Evolutionary conservation across 2,888 invertebrate genomes (phyloP).

Genomic region (Nezara viridula): DNA sequence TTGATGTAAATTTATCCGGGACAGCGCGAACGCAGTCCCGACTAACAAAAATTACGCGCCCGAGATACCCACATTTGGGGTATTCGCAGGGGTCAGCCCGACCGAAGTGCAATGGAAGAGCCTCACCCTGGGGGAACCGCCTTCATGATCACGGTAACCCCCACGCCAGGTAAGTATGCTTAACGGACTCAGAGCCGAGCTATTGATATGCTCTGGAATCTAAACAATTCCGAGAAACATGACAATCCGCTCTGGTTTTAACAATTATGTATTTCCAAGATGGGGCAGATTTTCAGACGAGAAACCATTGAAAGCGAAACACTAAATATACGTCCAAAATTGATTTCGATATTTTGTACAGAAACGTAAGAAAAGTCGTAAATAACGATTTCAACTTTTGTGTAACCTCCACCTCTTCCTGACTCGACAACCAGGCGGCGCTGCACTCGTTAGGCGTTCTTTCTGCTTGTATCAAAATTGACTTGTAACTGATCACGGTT

Average conservation of each 20-base stretch:
- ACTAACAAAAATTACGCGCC: conserved; percentile 37
- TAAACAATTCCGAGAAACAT: not conserved
- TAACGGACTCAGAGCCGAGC: not conserved
- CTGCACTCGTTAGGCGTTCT: not conserved
- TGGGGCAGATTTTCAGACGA: not conserved
- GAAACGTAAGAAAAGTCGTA: not conserved
- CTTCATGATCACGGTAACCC: conserved; percentile 49
- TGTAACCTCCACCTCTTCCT: not conserved
- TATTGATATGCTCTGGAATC: not conserved
- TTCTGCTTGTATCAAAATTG: not conserved
- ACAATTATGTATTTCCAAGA: not conserved
- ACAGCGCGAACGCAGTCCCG: conserved; percentile 38
- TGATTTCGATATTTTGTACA: not conserved
- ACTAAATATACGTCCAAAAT: not conserved
- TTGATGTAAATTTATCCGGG: not conserved
- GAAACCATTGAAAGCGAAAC: not conserved
- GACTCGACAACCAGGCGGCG: not conserved
- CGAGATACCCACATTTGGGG: conserved; percentile 50
- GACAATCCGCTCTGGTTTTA: fast-evolving
- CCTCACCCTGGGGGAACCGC: conserved; percentile 52
- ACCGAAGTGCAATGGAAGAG: conserved; percentile 50
- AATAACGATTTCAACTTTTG: not conserved
- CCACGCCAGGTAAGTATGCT: conserved; percentile 36
- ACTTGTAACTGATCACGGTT: not conserved
- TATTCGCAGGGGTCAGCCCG: conserved; percentile 50